A percentile compares a stretch with the other conserved stretches of the same genome.
phyloP scores from a whole-genome alignment of 2,888 invertebrate species.

The Zaprionus bogoriensis region DNA sequence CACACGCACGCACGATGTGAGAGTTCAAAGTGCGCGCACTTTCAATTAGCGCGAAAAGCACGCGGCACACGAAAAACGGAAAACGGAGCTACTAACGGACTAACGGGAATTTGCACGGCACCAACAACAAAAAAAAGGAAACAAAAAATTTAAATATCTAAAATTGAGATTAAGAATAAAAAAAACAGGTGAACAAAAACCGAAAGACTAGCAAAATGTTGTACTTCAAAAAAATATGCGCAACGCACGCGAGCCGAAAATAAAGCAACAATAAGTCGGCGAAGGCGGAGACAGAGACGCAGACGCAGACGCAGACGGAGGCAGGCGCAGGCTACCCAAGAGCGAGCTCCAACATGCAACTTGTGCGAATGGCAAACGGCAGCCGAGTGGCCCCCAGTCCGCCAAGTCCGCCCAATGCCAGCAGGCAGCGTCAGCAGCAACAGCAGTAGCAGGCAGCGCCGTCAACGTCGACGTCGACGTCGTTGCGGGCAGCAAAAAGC shows the following conservation, averaged over 20 bases:
- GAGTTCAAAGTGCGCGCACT: slow-evolving; percentile 8
- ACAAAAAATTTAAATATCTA: slow-evolving; percentile 5
- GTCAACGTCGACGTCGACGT: slow-evolving; percentile 13
- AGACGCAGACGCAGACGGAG: not conserved
- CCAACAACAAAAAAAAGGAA: slow-evolving; percentile 20
- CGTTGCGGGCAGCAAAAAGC: slow-evolving; percentile 25
- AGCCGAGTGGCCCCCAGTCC: slow-evolving; percentile 43
- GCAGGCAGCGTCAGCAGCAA: slow-evolving; percentile 18
- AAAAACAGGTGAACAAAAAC: no score
- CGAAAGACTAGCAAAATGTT: not conserved
- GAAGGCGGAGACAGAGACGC: not conserved
- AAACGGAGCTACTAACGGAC: slow-evolving; percentile 20
- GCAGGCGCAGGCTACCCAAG: slow-evolving; percentile 8
- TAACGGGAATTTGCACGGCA: slow-evolving; percentile 40
- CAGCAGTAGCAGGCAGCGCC: not conserved
- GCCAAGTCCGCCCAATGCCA: slow-evolving; percentile 24
- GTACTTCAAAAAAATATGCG: slow-evolving; percentile 56
- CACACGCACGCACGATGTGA: not conserved
- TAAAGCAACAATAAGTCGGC: slow-evolving; percentile 29
- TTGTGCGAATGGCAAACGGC: slow-evolving; percentile 71
- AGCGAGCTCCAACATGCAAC: slow-evolving; percentile 61
- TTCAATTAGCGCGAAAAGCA: slow-evolving; percentile 43
- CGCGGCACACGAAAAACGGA: slow-evolving; percentile 7
- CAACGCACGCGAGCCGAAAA: slow-evolving; percentile 51
- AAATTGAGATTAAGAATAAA: not conserved